These are phyloP conservation scores for Protonibea diacanthus DNA, from an alignment of 2,797 vertebrate genomes.

Conservation along the genomic window DNA sequence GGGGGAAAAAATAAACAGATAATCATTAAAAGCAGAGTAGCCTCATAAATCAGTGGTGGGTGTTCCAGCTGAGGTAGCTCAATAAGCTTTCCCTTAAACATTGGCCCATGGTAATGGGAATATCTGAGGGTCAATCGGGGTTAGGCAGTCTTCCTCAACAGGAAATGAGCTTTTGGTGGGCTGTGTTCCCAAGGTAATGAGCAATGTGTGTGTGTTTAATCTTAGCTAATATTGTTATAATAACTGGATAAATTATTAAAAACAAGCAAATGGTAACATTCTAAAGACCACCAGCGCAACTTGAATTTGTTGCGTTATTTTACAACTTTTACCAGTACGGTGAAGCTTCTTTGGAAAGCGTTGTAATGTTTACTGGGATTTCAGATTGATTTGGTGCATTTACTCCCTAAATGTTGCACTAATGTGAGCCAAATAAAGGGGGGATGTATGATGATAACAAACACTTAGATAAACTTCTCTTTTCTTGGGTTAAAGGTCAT, in stretches of 20 bases:
- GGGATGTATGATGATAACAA: conserved; percentile 5
- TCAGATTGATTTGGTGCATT: not conserved
- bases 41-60: conserved; percentile 82
- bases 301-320: conserved; percentile 60
- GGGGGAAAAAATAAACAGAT: conserved; percentile 75
- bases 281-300: conserved; percentile 78
- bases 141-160: conserved; percentile 86
- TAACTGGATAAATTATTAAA: conserved; percentile 91
- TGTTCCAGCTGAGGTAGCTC: conserved; percentile 84
- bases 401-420: conserved; percentile 2
- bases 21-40: conserved; percentile 81
- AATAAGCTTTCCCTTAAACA: conserved; percentile 86
- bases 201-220: conserved; percentile 87
- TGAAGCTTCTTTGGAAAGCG: conserved; percentile 17
- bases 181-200: conserved; percentile 91
- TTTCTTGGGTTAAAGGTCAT: conserved; percentile 54
- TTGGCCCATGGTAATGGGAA: conserved; percentile 87
- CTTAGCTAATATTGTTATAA: conserved; percentile 91
- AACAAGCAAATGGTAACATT: conserved; percentile 87
- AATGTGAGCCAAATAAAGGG: conserved; percentile 4
- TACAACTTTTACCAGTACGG: conserved; percentile 42
- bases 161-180: conserved; percentile 90
- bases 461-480: conserved; percentile 24
- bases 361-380: conserved; percentile 6
- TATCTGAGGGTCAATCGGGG: conserved; percentile 88